phyloP scores from a whole-genome alignment of 1,140 invertebrate species.

The Dinothrombium tinctorium region DNA sequence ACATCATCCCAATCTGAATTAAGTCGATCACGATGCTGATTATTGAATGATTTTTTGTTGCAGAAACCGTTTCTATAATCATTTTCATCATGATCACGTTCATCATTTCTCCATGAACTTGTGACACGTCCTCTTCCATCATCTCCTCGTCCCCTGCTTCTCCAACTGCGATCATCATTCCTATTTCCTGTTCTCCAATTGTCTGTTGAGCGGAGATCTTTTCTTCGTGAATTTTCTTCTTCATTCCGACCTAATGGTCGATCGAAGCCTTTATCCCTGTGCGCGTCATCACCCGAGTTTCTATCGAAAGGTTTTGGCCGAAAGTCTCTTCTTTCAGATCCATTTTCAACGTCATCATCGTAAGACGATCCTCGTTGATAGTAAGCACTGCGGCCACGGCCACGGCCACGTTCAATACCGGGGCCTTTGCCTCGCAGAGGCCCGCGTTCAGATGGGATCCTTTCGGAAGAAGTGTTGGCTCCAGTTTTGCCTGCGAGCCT shows the following conservation, averaged over 20 bases:
- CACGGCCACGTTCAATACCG: slow-evolving; percentile 31
- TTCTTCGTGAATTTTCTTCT: neutral
- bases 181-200: slow-evolving; percentile 4
- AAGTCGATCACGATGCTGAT: neutral
- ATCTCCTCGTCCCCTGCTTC: neutral
- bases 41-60: neutral
- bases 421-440: slow-evolving; percentile 33
- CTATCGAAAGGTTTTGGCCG: neutral
- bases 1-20: slow-evolving; percentile 3
- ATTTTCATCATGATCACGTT: slow-evolving; percentile 2
- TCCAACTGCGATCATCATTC: slow-evolving; percentile 5
- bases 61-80: slow-evolving; percentile 1
- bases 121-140: neutral
- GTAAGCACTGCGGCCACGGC: slow-evolving; percentile 22
- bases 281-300: slow-evolving; percentile 2
- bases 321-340: slow-evolving; percentile 10
- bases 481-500: slow-evolving; percentile 18
- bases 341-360: slow-evolving; percentile 19
- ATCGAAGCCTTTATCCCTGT: slow-evolving; percentile 15
- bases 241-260: slow-evolving; percentile 5
- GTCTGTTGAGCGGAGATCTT: neutral
- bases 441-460: too few relatives aligned
- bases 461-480: too few relatives aligned
- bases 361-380: slow-evolving; percentile 21
- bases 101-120: slow-evolving; percentile 5